These are phyloP conservation scores for Drosophila erecta DNA, from an alignment of 1,140 invertebrate species.

Conservation along the genomic window DNA sequence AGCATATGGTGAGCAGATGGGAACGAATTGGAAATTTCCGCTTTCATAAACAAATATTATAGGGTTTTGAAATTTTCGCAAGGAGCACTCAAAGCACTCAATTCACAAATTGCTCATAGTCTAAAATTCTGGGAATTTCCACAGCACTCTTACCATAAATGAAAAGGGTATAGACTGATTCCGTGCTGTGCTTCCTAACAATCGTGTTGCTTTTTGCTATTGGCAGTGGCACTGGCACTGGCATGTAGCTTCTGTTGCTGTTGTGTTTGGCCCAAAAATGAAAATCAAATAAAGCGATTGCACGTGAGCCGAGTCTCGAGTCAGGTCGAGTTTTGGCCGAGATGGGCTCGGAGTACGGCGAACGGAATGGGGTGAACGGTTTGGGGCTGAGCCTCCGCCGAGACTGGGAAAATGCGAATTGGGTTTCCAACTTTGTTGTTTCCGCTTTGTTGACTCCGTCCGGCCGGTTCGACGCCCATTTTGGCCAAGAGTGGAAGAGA, in stretches of 20 bases:
- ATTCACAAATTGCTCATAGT: no score
- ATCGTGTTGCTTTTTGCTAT: not conserved
- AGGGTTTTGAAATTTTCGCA: no score
- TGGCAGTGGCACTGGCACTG: constrained; percentile 21
- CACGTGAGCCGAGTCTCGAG: constrained; percentile 63
- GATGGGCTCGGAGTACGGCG: constrained; percentile 2
- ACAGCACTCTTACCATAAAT: no score
- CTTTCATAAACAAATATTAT: no score
- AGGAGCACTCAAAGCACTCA: no score
- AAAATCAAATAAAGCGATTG: constrained; percentile 80
- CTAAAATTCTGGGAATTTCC: no score
- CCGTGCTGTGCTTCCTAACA: not conserved
- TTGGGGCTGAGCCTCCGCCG: constrained; percentile 10
- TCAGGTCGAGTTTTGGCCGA: constrained; percentile 24
- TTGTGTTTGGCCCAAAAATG: constrained; percentile 69
- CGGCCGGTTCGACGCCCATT: constrained; percentile 38
- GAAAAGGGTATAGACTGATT: constrained; percentile 4
- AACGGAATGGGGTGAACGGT: not conserved
- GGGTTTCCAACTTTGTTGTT: constrained; percentile 51
- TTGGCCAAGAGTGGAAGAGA: constrained; percentile 8
- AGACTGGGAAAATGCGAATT: constrained; percentile 36
- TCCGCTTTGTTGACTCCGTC: constrained; percentile 49
- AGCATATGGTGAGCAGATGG: not conserved
- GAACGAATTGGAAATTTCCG: not conserved
- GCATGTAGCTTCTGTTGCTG: constrained; percentile 36